These are phyloP conservation scores for Ciona savignyi DNA, from an alignment of 23 tunicate species.

Conservation along the genomic window DNA sequence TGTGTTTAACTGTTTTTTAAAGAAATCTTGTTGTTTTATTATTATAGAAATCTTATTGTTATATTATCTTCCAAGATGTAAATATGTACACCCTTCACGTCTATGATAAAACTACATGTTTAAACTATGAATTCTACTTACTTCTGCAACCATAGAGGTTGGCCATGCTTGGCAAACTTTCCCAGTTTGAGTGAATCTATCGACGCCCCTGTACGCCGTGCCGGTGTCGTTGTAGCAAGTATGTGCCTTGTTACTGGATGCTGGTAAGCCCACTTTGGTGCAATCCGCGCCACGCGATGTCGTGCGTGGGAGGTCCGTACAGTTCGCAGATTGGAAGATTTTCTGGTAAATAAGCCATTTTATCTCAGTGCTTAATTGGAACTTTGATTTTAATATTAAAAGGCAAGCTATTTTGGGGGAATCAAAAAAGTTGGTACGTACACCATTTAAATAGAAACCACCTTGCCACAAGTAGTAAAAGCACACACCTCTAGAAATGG, in stretches of 20 bases:
- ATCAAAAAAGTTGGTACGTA: not conserved
- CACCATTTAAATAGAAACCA: too few relatives aligned
- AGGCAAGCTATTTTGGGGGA: not conserved
- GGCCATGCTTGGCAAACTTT: constrained; percentile 64
- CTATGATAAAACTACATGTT: too few relatives aligned
- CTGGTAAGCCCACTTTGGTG: constrained; percentile 35
- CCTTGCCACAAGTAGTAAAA: not conserved
- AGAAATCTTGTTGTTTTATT: too few relatives aligned
- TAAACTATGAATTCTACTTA: too few relatives aligned
- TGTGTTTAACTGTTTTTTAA: too few relatives aligned
- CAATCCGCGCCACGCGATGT: constrained; percentile 29
- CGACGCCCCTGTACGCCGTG: constrained; percentile 42
- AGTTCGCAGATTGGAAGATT: constrained; percentile 46
- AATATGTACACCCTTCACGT: too few relatives aligned
- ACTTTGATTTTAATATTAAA: not conserved
- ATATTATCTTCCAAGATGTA: too few relatives aligned
- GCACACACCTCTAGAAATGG: constrained; percentile 23
- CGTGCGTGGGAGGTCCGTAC: constrained; percentile 40
- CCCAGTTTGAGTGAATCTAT: constrained; percentile 35
- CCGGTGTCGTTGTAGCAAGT: constrained; percentile 74
- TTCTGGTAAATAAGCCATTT: constrained; percentile 11
- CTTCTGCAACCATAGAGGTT: constrained; percentile 21
- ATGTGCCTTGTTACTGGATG: constrained; percentile 23
- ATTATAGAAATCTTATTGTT: too few relatives aligned
- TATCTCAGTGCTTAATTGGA: too few relatives aligned